These are phyloP conservation scores for Drosophila demipolita DNA, from an alignment of 2,888 invertebrate species.

Conservation along the genomic window DNA sequence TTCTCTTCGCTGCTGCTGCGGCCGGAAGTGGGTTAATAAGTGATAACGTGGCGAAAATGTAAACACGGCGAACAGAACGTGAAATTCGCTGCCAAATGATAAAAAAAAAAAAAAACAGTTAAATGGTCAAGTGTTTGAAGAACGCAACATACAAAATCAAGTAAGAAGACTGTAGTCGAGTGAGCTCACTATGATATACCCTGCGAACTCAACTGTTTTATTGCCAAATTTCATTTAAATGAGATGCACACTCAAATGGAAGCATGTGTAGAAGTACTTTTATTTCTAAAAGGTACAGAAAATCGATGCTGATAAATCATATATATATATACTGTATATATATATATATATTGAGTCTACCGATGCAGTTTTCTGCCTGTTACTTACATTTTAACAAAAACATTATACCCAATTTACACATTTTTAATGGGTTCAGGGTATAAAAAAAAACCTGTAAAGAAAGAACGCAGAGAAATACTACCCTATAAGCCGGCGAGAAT, in stretches of 20 bases:
- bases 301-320: not conserved
- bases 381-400: not conserved
- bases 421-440: not conserved
- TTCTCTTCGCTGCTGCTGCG: constrained; percentile 47
- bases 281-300: not conserved
- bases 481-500: constrained; percentile 35
- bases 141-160: constrained; percentile 1
- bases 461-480: constrained; percentile 18
- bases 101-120: constrained; percentile 39
- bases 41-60: constrained; percentile 74
- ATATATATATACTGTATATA: not conserved
- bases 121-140: constrained; percentile 38
- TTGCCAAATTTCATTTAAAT: not conserved
- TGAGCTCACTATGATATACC: not conserved
- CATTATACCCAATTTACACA: not conserved
- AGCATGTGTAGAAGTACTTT: not conserved
- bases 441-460: constrained; percentile 19
- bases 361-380: not conserved
- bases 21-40: constrained; percentile 79
- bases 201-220: not conserved
- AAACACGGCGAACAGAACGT: constrained; percentile 69
- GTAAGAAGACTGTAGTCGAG: not conserved
- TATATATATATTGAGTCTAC: too few species aligned
- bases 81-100: constrained; percentile 49
- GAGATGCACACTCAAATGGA: not conserved